Evolutionary conservation across 1,140 invertebrate species (phyloP), one percentile per base, ranked within the genome.

Genomic region (Cheumatopsyche charites): DNA sequence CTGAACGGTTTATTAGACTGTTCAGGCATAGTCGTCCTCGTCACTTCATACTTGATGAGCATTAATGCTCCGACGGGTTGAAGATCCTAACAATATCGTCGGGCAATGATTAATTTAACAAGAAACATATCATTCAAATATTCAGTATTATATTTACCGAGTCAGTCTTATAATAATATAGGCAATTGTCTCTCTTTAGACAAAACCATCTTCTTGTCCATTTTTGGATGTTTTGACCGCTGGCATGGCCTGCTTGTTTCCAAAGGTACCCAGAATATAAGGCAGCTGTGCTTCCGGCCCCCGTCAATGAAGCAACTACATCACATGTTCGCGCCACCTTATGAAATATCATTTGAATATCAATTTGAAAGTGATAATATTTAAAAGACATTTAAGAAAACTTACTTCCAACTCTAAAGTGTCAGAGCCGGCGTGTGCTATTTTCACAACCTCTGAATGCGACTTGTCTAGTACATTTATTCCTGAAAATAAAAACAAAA

Each of bases 131-230:
- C 13, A 41, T 41, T 6, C 17, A 47, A 67, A 45, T 7, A 42
- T 65, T 42, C 6, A 65, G 55, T 17, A 7, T 49, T 41, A 5
- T 63, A 82, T 88, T 87, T 81, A 94, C 92, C 77, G 87, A 86
- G 80, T 96, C 92, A 78, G 90, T 92, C 86, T 96, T 98, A 82
- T 96, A 98, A 83, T 94, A 97, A 83, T 98, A 98, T 52, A 98
- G 86, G 83, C 94, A 97, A 82, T 95, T 94, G 82, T 98, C 95
- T 55, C 90, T 88, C 72, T 95, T 92, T 29, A 98, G 84, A 49
- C 92, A 90, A 82, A 97, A 97, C 93, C 94, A 98, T 58, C 96
- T 85, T 58, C 91, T 86, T 62, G 94, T 90, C 96, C 96, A 98
- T 69, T 90, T 89, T 61, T 89, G 88, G 41, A 86, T 84, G 0